These are phyloP conservation scores for Cyanistes caeruleus DNA, from an alignment of 2,113 vertebrate species.

Conservation along the genomic window DNA sequence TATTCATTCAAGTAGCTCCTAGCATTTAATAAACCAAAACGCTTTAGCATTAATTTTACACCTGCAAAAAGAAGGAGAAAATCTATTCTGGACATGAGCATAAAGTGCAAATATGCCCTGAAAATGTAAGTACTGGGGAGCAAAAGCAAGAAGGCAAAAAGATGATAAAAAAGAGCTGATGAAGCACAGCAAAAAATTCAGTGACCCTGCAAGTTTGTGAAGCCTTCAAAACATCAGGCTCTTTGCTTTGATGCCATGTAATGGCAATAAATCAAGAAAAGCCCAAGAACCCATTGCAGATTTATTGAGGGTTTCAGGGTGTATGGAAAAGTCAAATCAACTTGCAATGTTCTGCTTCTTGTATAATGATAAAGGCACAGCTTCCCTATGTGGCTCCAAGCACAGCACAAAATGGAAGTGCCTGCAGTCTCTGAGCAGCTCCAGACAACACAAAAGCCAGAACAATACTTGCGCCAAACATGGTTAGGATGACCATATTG, in stretches of 20 bases:
- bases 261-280: constrained; percentile 27
- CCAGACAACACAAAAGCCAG: background rate
- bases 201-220: background rate
- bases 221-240: background rate
- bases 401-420: constrained; percentile 19
- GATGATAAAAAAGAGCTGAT: background rate
- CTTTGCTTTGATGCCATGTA: background rate
- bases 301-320: background rate
- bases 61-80: background rate
- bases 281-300: background rate
- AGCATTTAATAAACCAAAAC: background rate
- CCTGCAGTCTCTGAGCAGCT: background rate
- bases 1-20: background rate
- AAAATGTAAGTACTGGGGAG: background rate
- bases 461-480: background rate
- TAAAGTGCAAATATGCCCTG: background rate
- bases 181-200: constrained; percentile 20
- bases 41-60: constrained; percentile 32
- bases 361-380: background rate
- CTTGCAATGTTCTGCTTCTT: background rate
- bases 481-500: background rate
- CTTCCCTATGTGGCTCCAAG: background rate
- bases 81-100: constrained; percentile 1
- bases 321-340: background rate
- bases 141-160: background rate